phyloP scores from a whole-genome alignment of 2,797 vertebrate species.

The Buceros bicornis region DNA sequence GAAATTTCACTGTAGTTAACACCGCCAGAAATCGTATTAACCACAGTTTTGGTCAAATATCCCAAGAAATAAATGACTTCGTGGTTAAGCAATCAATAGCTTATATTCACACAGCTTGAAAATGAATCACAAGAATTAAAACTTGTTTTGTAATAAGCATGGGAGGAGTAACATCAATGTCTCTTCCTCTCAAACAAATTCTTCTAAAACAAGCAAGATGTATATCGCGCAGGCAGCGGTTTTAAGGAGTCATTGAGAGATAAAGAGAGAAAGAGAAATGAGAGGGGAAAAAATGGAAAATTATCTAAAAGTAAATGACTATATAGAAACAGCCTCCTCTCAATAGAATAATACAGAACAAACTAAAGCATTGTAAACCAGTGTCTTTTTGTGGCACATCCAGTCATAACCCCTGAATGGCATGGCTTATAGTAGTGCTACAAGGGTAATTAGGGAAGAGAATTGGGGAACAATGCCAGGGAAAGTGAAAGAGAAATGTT shows the following conservation, averaged over 20 bases:
- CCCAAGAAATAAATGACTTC: background rate
- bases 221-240: fast-evolving
- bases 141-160: background rate
- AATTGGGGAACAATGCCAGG: fast-evolving
- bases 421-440: background rate
- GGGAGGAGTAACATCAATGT: background rate
- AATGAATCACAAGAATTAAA: background rate
- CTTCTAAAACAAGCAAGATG: background rate
- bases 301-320: background rate
- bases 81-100: background rate
- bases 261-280: background rate
- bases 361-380: background rate
- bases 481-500: background rate
- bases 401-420: fast-evolving
- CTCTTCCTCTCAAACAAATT: background rate
- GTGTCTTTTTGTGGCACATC: background rate
- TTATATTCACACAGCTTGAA: background rate
- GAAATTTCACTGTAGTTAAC: background rate
- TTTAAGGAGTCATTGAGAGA: background rate
- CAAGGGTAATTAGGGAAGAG: background rate
- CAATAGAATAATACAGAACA: background rate
- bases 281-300: background rate
- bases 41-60: background rate
- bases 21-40: background rate
- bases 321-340: background rate